phyloP scores from a whole-genome alignment of 2,797 vertebrate species.

The Sardinella longiceps region DNA sequence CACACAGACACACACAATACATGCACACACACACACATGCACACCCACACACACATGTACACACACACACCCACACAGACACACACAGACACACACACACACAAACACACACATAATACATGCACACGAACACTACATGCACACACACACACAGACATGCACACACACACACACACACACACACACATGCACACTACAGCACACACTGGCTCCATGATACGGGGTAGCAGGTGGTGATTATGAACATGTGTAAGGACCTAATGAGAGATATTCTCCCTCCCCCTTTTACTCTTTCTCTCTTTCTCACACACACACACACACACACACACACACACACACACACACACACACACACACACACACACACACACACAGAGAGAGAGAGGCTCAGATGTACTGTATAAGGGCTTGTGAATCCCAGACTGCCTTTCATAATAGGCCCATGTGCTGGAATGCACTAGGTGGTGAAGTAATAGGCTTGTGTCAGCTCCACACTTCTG shows the following conservation, averaged over 20 bases:
- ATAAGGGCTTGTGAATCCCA: neutral
- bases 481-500: constrained; percentile 17
- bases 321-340: constrained; percentile 7
- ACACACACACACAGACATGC: neutral
- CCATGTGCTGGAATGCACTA: neutral
- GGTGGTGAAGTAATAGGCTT: neutral
- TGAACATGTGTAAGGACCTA: neutral
- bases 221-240: neutral
- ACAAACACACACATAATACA: too few relatives aligned
- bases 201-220: neutral
- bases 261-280: too few relatives aligned
- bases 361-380: too few relatives aligned
- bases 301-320: neutral
- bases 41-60: too few relatives aligned
- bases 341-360: neutral
- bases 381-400: neutral
- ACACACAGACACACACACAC: too few relatives aligned
- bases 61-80: too few relatives aligned
- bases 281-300: neutral
- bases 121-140: too few relatives aligned
- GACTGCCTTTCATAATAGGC: neutral
- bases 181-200: neutral
- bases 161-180: constrained; percentile 4
- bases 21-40: too few relatives aligned
- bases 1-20: too few relatives aligned